Conservation (phyloP, 1,140 invertebrate genomes). For the Caenorhabditis brenneri region DNA sequence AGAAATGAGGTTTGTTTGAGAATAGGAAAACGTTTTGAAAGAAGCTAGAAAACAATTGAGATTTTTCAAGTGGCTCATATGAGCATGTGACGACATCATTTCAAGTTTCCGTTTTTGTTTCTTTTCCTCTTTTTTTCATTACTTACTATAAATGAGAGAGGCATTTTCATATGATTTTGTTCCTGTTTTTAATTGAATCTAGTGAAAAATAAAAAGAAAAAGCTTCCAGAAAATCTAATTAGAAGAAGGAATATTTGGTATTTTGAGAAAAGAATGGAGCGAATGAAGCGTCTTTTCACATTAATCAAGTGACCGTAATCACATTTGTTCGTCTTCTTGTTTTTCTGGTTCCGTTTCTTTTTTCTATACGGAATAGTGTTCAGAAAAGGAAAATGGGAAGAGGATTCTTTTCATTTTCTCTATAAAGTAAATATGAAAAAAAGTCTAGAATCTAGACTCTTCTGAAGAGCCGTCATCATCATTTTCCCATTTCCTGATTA, state of each 20-base stretch:
- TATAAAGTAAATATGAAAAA: background rate
- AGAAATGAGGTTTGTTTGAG: slow-evolving; percentile 30
- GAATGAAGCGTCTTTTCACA: background rate
- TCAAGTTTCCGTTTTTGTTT: slow-evolving; percentile 35
- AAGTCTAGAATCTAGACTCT: background rate
- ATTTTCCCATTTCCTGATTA: slow-evolving; percentile 64
- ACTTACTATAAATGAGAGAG: background rate
- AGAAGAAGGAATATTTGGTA: background rate
- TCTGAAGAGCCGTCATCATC: slow-evolving; percentile 3
- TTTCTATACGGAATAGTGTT: background rate
- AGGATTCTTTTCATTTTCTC: background rate
- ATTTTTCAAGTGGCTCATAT: slow-evolving; percentile 36
- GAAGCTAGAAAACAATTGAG: slow-evolving; percentile 6
- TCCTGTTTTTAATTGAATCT: background rate
- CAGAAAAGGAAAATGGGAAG: background rate
- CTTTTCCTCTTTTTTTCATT: background rate
- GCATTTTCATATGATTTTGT: background rate
- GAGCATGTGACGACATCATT: background rate
- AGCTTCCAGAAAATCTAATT: background rate
- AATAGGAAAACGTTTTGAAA: slow-evolving; percentile 70
- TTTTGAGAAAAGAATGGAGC: background rate
- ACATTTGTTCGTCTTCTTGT: slow-evolving; percentile 22
- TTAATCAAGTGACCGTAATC: slow-evolving; percentile 28
- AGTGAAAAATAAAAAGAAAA: background rate
- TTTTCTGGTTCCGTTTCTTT: background rate